Conservation (phyloP, 1,140 invertebrate genomes). For the Hyphantria cunea region DNA sequence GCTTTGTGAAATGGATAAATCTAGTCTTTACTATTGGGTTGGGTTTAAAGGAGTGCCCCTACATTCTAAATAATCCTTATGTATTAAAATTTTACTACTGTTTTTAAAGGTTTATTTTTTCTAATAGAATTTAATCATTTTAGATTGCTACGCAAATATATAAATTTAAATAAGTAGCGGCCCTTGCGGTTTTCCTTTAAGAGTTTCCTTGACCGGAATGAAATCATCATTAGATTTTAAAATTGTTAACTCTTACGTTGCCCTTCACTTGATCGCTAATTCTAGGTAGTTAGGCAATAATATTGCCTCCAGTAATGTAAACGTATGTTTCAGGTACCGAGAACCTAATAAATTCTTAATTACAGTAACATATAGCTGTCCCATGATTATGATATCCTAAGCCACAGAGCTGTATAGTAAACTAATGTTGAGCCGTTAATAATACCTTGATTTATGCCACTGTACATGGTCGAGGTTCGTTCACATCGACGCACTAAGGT, state of each 20-base stretch:
- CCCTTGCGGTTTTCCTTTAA: slow-evolving; percentile 43
- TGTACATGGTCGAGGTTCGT: slow-evolving; percentile 35
- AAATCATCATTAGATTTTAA: slow-evolving; percentile 54
- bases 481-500: slow-evolving; percentile 35
- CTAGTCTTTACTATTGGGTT: no score
- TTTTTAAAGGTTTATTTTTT: no score
- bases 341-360: slow-evolving; percentile 36
- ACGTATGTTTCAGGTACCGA: slow-evolving; percentile 26
- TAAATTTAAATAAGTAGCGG: not conserved
- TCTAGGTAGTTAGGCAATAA: slow-evolving; percentile 51
- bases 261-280: slow-evolving; percentile 52
- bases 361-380: slow-evolving; percentile 37
- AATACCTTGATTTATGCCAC: slow-evolving; percentile 49
- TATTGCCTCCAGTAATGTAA: slow-evolving; percentile 35
- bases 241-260: slow-evolving; percentile 55
- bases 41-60: no score
- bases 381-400: slow-evolving; percentile 42
- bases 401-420: slow-evolving; percentile 32
- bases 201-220: slow-evolving; percentile 66
- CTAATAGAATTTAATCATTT: no score
- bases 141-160: not conserved
- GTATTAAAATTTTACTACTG: no score
- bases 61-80: no score
- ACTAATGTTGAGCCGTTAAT: slow-evolving; percentile 42
- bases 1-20: no score